phyloP scores from a whole-genome alignment of 1,140 invertebrate species.

The Conus betulinus region DNA sequence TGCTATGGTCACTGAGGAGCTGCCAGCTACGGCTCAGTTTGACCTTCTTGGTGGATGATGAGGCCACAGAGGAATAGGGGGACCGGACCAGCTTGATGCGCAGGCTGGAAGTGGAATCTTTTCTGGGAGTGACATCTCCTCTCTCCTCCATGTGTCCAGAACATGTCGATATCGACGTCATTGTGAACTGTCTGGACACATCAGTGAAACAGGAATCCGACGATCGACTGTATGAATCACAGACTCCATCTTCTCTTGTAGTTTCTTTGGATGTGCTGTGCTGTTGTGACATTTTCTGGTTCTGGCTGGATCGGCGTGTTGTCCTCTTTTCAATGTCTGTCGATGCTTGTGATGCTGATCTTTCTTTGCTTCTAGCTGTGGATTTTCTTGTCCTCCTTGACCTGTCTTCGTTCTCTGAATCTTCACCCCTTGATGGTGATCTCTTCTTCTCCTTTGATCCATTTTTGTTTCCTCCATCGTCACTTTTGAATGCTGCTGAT shows the following conservation, averaged over 20 bases:
- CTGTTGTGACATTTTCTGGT: not conserved
- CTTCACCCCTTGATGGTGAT: not conserved
- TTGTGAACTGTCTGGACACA: not conserved
- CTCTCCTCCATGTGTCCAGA: not conserved
- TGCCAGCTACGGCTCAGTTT: slow-evolving; percentile 29
- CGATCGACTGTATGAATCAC: not conserved
- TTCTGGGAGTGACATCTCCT: not conserved
- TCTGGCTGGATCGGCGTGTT: not conserved
- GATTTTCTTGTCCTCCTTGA: no score
- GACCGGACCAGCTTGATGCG: not conserved
- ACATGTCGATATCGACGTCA: not conserved
- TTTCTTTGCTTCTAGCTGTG: not conserved
- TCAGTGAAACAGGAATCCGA: not conserved
- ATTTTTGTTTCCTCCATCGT: not conserved
- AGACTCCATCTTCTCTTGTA: not conserved
- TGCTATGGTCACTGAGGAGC: slow-evolving; percentile 32
- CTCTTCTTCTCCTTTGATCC: not conserved
- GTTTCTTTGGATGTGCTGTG: not conserved
- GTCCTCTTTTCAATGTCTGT: not conserved
- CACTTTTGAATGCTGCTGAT: not conserved
- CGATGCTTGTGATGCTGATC: not conserved
- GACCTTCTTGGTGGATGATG: slow-evolving; percentile 20
- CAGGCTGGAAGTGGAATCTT: not conserved
- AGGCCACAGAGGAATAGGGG: not conserved
- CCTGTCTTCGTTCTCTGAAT: no score